phyloP scores from a whole-genome alignment of 2,888 invertebrate genomes.

The Conchocele bisecta region DNA sequence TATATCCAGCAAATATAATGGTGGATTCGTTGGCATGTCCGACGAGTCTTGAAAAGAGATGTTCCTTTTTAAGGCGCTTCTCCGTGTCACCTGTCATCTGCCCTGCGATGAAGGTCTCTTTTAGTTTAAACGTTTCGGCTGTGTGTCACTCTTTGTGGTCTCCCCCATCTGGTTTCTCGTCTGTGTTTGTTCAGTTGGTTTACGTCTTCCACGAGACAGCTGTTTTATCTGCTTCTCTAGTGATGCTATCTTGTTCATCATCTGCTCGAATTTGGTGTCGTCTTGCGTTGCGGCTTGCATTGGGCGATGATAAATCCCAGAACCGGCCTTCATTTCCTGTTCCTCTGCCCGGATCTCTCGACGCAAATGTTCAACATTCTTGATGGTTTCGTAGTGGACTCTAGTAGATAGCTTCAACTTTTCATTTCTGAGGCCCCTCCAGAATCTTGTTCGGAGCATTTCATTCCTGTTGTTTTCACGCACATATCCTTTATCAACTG shows the following conservation, averaged over 20 bases:
- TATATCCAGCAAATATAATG: background rate
- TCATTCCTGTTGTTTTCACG: background rate
- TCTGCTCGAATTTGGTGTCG: background rate
- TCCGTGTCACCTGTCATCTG: background rate
- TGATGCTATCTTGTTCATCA: background rate
- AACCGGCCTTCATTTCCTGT: background rate
- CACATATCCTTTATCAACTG: background rate
- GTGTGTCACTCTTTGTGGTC: background rate
- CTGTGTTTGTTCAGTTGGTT: background rate
- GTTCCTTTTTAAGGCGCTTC: background rate
- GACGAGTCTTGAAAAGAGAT: background rate
- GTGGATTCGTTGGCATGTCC: background rate
- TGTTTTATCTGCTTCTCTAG: background rate
- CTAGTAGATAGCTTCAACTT: background rate
- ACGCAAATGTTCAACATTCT: background rate
- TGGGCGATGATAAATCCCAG: background rate
- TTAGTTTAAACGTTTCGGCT: background rate
- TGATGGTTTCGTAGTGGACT: background rate
- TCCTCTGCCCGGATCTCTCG: background rate
- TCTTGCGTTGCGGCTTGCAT: background rate
- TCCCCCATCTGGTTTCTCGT: background rate
- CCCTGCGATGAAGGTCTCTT: conserved; percentile 3
- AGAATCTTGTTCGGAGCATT: background rate
- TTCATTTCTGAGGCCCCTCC: background rate
- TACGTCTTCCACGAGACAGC: background rate